A percentile compares a stretch with the other conserved stretches of the same genome.
Evolutionary conservation across 2,888 invertebrate genomes (phyloP).

Genomic region (Acholoe squamosa): DNA sequence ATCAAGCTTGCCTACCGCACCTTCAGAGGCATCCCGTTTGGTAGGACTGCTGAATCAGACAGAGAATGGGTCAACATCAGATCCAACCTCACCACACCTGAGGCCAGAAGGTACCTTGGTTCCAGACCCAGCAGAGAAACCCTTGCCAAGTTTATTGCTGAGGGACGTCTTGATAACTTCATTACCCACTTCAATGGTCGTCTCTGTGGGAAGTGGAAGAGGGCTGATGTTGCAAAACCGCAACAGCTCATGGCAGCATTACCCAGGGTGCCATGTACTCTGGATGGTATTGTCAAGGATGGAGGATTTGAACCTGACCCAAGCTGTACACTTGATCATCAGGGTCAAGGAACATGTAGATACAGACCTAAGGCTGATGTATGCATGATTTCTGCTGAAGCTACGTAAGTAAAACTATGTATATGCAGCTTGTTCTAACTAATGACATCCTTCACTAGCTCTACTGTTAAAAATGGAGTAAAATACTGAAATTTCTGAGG

Average conservation of each 20-base stretch:
- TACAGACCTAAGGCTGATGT: background rate
- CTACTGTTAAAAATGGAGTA: too few species aligned
- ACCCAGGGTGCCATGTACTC: background rate
- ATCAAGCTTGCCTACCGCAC: slow-evolving; percentile 43
- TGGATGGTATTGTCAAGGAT: too few species aligned
- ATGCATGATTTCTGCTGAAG: background rate
- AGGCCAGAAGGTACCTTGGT: background rate
- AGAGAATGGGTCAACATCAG: background rate
- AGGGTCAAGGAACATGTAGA: background rate
- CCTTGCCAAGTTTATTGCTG: slow-evolving; percentile 4
- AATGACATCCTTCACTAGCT: too few species aligned
- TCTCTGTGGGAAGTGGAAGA: background rate
- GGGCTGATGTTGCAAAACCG: background rate
- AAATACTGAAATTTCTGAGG: too few species aligned
- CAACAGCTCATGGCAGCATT: background rate
- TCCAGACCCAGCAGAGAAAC: background rate
- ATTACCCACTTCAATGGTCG: background rate
- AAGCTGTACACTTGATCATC: background rate
- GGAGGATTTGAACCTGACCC: background rate
- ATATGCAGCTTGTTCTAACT: too few species aligned
- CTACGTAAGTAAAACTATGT: background rate
- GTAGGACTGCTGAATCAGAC: background rate
- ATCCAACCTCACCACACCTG: background rate
- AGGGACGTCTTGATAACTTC: background rate
- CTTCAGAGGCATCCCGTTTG: background rate